Base-by-base conservation (phyloP, 2,797 vertebrate species). In the Eulemur rubriventer region DNA sequence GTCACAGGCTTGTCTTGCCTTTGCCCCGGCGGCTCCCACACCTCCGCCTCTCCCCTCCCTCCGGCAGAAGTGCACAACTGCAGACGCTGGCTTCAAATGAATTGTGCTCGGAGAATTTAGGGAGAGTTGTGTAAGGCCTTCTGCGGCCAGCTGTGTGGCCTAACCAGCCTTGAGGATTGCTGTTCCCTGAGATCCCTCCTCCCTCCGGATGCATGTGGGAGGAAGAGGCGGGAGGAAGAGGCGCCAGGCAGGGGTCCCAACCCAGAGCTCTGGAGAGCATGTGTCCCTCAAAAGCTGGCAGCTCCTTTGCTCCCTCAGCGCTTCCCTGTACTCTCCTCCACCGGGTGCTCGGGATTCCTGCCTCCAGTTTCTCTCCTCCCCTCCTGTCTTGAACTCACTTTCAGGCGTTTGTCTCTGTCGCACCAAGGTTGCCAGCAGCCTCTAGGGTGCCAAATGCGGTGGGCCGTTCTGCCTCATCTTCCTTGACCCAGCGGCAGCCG, bases 21-120 rank as follows among this genome's bases (percentile, higher is more conserved):
- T 2, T 1, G 33, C 18, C 1, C 24, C 0, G 0, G 30, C 57
- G 0, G 30, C 61, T 78, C 26, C 33, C n/a, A 24, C 0, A 0
- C n/a, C 63, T 59, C 24, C 14, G 28, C 43, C 48, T 80, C 28
- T 83, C 43, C 48, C 33, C 35, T 2, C 13, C 72, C 65, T 35
- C 63, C 1, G 41, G 80, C 72, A 35, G 12, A 35, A 43, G 50
- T 50, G 5, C 7, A 22, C 57, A 28, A 13, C 4, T 0, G 14
- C 79, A 76, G 13, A 28, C 7, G 0, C 0, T 17, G 78, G n/a
- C 35, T 87, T 69, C 30, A 28, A 33, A 10, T 2, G 59, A 38
- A 17, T 20, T 20, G 55, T 0, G 0, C n/a, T 22, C 41, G 0
- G 28, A 18, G n/a, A 14, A n/a, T 28, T 48, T 9, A 4, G 0